Evolutionary conservation across 2,113 vertebrate species (phyloP).

Genomic region (Perca schrenkii): DNA sequence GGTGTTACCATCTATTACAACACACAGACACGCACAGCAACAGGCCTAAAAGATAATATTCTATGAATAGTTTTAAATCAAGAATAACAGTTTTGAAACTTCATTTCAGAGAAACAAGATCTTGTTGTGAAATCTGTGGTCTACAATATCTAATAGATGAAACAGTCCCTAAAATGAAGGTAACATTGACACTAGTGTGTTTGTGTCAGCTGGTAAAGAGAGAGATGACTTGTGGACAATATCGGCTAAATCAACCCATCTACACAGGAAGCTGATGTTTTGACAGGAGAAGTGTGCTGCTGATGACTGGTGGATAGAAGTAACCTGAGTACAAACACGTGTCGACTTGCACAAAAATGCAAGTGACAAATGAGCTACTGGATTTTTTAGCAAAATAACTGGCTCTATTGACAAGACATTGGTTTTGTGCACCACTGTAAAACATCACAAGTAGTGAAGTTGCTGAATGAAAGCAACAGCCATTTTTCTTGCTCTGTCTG

Average conservation of each 20-base stretch:
- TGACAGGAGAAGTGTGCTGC: conserved; percentile 22
- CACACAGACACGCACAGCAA: background rate
- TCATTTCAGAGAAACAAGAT: background rate
- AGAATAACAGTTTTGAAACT: background rate
- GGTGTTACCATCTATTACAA: background rate
- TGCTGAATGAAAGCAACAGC: background rate
- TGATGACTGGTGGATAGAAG: background rate
- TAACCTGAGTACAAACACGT: background rate
- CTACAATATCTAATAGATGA: background rate
- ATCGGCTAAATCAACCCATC: background rate
- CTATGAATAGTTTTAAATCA: background rate
- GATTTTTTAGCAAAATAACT: background rate
- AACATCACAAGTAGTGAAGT: background rate
- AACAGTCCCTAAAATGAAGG: background rate
- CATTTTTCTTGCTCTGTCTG: background rate
- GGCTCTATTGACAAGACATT: background rate
- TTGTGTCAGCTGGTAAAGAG: background rate
- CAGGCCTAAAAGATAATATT: background rate
- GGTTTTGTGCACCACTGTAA: background rate
- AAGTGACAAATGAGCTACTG: background rate
- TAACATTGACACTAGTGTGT: background rate
- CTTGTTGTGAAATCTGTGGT: background rate
- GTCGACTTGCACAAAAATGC: background rate
- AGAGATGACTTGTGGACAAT: background rate
- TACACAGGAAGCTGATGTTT: conserved; percentile 33